These are phyloP conservation scores for Microcebus murinus DNA, from an alignment of 2,113 vertebrate genomes.

Conservation along the genomic window DNA sequence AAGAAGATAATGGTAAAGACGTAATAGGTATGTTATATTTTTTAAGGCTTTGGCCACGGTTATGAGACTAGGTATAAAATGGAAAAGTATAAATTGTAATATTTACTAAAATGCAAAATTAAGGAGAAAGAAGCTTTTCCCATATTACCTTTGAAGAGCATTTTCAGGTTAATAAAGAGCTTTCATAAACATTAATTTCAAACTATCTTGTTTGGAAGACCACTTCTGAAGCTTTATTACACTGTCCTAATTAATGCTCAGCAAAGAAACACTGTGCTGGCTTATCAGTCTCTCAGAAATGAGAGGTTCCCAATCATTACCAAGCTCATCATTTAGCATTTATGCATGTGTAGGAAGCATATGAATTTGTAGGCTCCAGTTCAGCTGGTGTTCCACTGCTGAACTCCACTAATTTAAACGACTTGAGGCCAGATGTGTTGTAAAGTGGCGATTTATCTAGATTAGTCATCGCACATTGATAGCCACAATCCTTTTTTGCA, in stretches of 20 bases:
- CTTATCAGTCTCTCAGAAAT: constrained; percentile 59
- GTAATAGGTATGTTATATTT: not conserved
- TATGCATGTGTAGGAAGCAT: constrained; percentile 54
- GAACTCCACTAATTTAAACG: constrained; percentile 73
- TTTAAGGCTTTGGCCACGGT: not conserved
- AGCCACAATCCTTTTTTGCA: constrained; percentile 60
- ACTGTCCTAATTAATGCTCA: constrained; percentile 51
- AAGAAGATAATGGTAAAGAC: not conserved
- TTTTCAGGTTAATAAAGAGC: constrained; percentile 62
- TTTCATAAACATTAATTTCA: constrained; percentile 71
- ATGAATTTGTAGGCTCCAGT: constrained; percentile 53
- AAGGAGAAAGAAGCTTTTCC: constrained; percentile 25
- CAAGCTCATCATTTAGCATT: constrained; percentile 63
- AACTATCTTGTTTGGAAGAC: constrained; percentile 56
- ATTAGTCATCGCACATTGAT: constrained; percentile 61
- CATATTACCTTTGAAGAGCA: constrained; percentile 47
- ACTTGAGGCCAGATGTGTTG: constrained; percentile 45
- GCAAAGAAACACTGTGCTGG: not conserved
- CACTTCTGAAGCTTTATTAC: constrained; percentile 57
- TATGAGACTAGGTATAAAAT: constrained; percentile 36
- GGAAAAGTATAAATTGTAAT: constrained; percentile 30
- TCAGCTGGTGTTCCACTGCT: constrained; percentile 54
- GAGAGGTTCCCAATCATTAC: constrained; percentile 53
- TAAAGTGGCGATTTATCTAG: constrained; percentile 65
- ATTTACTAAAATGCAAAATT: constrained; percentile 61